Conservation (phyloP, 2,797 vertebrate species). For the Epinephelus coioides region DNA sequence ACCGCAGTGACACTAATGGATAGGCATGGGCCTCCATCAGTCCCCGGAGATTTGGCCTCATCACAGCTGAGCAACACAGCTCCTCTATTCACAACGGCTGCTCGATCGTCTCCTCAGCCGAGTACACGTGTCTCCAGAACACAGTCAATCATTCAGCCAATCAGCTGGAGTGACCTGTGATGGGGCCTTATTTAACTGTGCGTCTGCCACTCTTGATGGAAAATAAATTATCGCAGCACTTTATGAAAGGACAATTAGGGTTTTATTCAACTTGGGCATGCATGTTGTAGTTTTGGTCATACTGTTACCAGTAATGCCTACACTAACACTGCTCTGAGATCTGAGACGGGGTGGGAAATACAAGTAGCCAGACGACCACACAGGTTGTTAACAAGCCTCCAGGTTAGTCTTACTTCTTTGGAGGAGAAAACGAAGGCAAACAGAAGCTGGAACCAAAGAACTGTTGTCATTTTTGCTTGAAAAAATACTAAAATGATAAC, state of each 20-base stretch:
- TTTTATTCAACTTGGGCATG: not conserved
- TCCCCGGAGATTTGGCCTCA: slow-evolving; percentile 65
- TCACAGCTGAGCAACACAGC: slow-evolving; percentile 70
- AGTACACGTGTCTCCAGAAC: slow-evolving; percentile 47
- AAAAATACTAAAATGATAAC: not conserved
- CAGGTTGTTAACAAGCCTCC: not conserved
- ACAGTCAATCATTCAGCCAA: slow-evolving; percentile 60
- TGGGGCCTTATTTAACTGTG: slow-evolving; percentile 39
- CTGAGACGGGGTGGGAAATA: not conserved
- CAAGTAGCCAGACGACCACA: not conserved
- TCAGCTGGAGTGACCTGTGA: slow-evolving; percentile 52
- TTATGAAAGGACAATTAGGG: slow-evolving; percentile 12
- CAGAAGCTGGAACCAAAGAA: not conserved
- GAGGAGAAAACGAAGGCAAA: not conserved
- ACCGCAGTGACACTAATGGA: slow-evolving; percentile 77
- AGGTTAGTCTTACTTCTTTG: not conserved
- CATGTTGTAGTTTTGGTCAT: not conserved
- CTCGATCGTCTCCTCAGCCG: slow-evolving; percentile 46
- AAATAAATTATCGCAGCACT: slow-evolving; percentile 13
- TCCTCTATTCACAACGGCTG: slow-evolving; percentile 44
- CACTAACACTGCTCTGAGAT: not conserved
- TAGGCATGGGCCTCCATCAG: slow-evolving; percentile 62
- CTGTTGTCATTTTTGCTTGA: not conserved
- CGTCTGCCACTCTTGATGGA: slow-evolving; percentile 21
- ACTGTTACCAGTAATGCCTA: too few species aligned